phyloP scores from a whole-genome alignment of 2,888 invertebrate genomes.

The Cephus spinipes region DNA sequence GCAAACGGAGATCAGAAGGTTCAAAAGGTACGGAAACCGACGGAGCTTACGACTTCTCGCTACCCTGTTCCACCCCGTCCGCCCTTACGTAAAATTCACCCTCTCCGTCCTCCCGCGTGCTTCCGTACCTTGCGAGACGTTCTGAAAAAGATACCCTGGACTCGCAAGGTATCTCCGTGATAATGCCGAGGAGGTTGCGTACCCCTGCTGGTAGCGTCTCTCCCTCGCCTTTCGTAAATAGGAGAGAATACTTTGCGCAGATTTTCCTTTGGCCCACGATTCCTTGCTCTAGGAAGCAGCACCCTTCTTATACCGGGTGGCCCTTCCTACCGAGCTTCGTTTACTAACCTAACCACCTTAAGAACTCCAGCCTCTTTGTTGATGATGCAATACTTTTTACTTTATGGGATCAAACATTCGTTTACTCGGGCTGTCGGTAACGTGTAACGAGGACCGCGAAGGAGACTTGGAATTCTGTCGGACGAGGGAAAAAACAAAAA shows the following conservation, averaged over 20 bases:
- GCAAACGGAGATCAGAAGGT: not conserved
- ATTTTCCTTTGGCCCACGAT: not conserved
- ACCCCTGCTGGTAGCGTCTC: not conserved
- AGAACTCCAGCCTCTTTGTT: not conserved
- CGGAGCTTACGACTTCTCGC: conserved; percentile 25
- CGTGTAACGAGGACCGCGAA: not conserved
- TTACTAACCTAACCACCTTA: not conserved
- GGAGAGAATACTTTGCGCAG: not conserved
- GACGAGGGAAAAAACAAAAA: not conserved
- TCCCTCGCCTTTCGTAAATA: not conserved
- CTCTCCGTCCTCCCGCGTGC: conserved; percentile 15
- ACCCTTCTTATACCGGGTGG: not conserved
- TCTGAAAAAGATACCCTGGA: not conserved
- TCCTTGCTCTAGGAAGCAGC: not conserved
- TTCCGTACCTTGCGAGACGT: conserved; percentile 18
- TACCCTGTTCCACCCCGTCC: not conserved
- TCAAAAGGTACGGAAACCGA: not conserved
- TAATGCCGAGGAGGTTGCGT: not conserved
- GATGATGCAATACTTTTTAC: conserved; percentile 29
- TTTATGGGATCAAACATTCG: conserved; percentile 36
- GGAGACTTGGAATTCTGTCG: not conserved
- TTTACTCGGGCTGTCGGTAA: conserved; percentile 19
- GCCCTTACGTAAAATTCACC: conserved; percentile 9
- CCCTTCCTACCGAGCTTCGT: not conserved
- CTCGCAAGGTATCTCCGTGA: not conserved